A percentile compares a stretch with the other conserved stretches of the same genome.
Conservation (phyloP, 2,113 vertebrate genomes). For the Columbina picui region DNA sequence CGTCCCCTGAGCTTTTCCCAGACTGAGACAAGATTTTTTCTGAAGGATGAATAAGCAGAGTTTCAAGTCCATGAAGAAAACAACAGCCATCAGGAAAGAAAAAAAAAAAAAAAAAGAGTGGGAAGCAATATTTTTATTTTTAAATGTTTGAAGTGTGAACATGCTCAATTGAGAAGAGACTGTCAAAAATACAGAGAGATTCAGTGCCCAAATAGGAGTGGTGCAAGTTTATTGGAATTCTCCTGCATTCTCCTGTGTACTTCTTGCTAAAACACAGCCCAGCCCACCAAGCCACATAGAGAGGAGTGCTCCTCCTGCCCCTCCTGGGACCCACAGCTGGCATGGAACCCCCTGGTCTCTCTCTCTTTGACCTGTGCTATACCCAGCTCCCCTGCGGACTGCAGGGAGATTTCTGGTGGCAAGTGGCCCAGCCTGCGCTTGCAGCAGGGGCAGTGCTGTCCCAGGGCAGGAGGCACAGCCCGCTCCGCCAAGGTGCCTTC, state of each 20-base stretch:
- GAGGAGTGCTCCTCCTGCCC: neutral
- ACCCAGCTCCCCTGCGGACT: neutral
- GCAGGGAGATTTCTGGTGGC: neutral
- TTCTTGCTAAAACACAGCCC: neutral
- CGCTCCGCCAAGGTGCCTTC: rapidly evolving
- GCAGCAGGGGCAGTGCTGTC: neutral
- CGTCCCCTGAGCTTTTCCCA: neutral
- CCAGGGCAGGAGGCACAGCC: neutral
- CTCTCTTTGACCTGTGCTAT: neutral
- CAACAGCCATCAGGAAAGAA: neutral
- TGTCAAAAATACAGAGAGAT: neutral
- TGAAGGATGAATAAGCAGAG: neutral
- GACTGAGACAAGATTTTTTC: neutral
- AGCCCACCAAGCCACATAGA: neutral
- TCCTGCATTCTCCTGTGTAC: rapidly evolving
- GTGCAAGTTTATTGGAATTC: neutral
- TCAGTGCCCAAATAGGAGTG: neutral
- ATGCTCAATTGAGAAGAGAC: neutral
- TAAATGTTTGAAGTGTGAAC: neutral
- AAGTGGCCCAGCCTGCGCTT: neutral
- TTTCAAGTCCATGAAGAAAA: neutral
- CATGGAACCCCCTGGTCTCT: neutral
- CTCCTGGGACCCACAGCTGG: neutral
- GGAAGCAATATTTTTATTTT: constrained; percentile 3
- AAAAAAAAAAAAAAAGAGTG: neutral